These are phyloP conservation scores for Drosophila leontia DNA, from an alignment of 1,140 invertebrate species.

Conservation along the genomic window DNA sequence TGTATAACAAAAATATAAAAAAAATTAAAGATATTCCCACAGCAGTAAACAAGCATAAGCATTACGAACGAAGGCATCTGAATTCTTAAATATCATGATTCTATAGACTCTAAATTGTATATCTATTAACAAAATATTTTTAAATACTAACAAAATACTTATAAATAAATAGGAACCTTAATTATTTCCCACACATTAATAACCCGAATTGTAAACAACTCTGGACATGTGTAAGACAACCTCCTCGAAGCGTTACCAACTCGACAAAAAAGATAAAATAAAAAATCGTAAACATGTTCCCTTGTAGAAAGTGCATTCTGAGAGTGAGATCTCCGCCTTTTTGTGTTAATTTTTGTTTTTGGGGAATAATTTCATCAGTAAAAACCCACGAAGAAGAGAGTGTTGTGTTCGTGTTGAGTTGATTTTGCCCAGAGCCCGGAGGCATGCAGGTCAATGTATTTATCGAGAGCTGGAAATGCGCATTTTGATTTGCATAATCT, in stretches of 20 bases:
- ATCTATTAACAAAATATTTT: background rate
- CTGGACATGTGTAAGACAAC: background rate
- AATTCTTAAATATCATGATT: too few species aligned
- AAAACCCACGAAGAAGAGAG: conserved; percentile 15
- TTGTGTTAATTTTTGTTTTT: conserved; percentile 22
- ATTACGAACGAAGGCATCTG: too few species aligned
- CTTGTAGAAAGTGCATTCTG: conserved; percentile 50
- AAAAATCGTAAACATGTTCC: conserved; percentile 13
- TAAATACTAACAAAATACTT: background rate
- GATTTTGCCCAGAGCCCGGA: conserved; percentile 25
- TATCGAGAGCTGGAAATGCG: conserved; percentile 47
- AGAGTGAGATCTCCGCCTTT: conserved; percentile 27
- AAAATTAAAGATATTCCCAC: background rate
- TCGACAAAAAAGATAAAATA: background rate
- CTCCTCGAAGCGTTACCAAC: conserved; percentile 9
- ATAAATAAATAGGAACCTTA: background rate
- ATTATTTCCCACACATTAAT: conserved; percentile 7
- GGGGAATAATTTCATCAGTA: conserved; percentile 41
- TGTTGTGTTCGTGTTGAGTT: conserved; percentile 25
- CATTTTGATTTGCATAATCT: conserved; percentile 62
- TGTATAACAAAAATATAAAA: background rate
- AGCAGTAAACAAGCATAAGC: too few species aligned
- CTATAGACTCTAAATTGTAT: too few species aligned
- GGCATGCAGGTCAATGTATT: conserved; percentile 59
- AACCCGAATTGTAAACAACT: conserved; percentile 1